These are phyloP conservation scores for Morone saxatilis DNA, from an alignment of 2,113 vertebrate genomes.

Conservation along the genomic window DNA sequence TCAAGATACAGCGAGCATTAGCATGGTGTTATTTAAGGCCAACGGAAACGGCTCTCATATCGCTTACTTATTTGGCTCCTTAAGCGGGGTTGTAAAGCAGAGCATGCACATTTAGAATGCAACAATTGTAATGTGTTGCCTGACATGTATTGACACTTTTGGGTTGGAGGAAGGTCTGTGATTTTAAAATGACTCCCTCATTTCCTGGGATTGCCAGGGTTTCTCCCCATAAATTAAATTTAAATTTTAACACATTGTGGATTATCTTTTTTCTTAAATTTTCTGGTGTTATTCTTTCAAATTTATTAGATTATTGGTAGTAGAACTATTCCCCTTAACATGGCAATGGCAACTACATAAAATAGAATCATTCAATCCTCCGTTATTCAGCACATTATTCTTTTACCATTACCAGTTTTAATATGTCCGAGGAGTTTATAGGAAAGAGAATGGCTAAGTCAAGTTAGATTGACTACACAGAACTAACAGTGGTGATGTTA, in stretches of 20 bases:
- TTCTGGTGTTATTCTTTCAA: too few relatives aligned
- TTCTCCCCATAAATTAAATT: background rate
- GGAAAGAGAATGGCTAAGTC: too few relatives aligned
- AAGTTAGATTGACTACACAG: background rate
- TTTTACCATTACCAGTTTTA: too few relatives aligned
- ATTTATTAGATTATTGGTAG: too few relatives aligned
- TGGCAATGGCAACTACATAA: too few relatives aligned
- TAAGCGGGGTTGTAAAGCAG: background rate
- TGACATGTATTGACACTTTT: too few relatives aligned
- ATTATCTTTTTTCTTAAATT: too few relatives aligned
- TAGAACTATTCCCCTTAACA: too few relatives aligned
- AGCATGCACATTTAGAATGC: background rate
- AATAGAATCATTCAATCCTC: too few relatives aligned
- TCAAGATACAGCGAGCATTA: background rate
- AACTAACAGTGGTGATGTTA: background rate
- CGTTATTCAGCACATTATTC: too few relatives aligned
- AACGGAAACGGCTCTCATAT: background rate
- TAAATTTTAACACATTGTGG: background rate
- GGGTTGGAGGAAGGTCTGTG: too few relatives aligned
- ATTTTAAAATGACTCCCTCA: background rate
- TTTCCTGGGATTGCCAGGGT: background rate
- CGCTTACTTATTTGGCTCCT: background rate
- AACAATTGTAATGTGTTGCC: background rate
- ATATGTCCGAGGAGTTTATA: too few relatives aligned
- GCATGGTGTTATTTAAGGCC: background rate